Percentiles rank a stretch among this genome's conserved stretches.
Evolutionary conservation across 2,113 vertebrate genomes (phyloP).

Genomic region (Gadus chalcogrammus): DNA sequence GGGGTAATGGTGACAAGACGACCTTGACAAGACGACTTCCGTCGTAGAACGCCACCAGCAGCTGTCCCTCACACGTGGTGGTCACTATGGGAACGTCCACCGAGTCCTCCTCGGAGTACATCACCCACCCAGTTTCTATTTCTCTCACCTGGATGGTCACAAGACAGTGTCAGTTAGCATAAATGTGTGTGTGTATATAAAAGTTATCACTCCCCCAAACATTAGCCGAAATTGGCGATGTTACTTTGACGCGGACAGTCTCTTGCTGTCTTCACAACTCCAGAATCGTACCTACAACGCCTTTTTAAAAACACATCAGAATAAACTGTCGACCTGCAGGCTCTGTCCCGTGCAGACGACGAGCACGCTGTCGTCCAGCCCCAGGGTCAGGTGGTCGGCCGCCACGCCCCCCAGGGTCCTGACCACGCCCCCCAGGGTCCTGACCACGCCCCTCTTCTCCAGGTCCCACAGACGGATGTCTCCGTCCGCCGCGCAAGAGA

Average conservation of each 20-base stretch:
- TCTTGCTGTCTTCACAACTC: no score
- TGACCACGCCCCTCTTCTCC: conserved; percentile 38
- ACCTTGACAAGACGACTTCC: conserved; percentile 56
- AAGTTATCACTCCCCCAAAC: neutral
- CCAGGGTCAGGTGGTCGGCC: conserved; percentile 52
- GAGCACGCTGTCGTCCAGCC: conserved; percentile 61
- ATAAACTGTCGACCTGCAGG: conserved; percentile 55
- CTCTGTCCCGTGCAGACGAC: conserved; percentile 56
- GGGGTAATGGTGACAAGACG: no score
- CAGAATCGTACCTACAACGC: no score
- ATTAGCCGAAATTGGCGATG: no score
- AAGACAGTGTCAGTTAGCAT: neutral
- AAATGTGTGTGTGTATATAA: neutral
- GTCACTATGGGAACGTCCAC: conserved; percentile 54
- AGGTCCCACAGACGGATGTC: conserved; percentile 69
- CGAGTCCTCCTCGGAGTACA: conserved; percentile 51
- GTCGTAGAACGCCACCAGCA: conserved; percentile 61
- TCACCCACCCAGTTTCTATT: conserved; percentile 51
- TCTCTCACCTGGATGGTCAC: conserved; percentile 55
- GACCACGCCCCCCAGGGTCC: conserved; percentile 38
- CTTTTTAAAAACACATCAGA: neutral
- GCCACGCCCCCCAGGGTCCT: conserved; percentile 44
- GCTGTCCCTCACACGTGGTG: conserved; percentile 57
- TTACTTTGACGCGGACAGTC: no score
- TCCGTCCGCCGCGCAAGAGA: conserved; percentile 62